Conservation (phyloP, 2,888 invertebrate genomes). For the Dasypogon diadema region DNA sequence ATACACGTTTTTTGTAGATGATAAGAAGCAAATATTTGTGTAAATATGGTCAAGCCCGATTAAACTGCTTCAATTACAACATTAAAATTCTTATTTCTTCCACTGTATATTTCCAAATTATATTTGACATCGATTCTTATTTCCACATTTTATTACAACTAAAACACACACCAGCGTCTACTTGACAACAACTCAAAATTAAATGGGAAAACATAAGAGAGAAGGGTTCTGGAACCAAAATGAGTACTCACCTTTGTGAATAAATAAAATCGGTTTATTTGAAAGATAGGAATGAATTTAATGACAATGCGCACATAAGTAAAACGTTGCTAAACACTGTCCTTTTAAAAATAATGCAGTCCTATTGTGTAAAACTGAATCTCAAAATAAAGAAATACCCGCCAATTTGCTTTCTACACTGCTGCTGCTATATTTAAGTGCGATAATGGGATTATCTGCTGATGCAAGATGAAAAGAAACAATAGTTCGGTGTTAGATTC, state of each 20-base stretch:
- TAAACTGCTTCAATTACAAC: no score
- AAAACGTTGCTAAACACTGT: constrained; percentile 7
- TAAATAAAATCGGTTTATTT: constrained; percentile 39
- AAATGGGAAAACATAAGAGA: background rate
- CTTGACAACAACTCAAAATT: background rate
- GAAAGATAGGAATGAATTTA: constrained; percentile 47
- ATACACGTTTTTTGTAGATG: no score
- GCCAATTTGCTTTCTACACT: constrained; percentile 29
- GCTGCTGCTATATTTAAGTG: constrained; percentile 21
- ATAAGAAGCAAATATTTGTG: no score
- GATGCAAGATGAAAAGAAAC: constrained; percentile 37
- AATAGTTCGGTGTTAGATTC: constrained; percentile 16
- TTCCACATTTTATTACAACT: background rate
- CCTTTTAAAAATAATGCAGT: background rate
- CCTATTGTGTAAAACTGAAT: background rate
- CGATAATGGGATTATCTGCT: constrained; percentile 38
- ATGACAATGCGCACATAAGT: constrained; percentile 40
- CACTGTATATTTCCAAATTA: no score
- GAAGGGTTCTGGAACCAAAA: no score
- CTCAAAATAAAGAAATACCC: constrained; percentile 15
- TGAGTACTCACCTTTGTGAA: background rate
- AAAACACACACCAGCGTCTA: no score
- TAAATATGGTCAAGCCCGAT: no score
- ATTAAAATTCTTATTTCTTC: no score
- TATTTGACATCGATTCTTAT: no score